These are phyloP conservation scores for Percina caprodes DNA, from an alignment of 2,113 vertebrate genomes.

Conservation along the genomic window DNA sequence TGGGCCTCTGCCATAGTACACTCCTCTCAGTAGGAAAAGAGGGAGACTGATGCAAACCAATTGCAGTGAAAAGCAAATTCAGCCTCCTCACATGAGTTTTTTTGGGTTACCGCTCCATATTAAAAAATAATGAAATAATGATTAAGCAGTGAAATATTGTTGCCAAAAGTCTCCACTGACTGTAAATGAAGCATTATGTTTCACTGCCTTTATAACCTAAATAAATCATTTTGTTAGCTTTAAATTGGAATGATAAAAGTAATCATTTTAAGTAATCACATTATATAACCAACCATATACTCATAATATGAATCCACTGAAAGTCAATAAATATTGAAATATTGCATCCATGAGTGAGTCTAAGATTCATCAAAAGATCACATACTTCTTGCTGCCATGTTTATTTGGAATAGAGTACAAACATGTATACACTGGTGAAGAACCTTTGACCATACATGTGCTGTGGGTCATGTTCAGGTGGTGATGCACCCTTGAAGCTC, in stretches of 20 bases:
- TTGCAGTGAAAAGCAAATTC: not conserved
- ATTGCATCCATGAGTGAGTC: not conserved
- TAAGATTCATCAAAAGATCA: not conserved
- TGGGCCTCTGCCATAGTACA: constrained; percentile 58
- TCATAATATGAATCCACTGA: not conserved
- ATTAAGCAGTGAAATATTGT: too few species aligned
- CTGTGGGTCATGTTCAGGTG: constrained; percentile 60
- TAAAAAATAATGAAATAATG: not conserved
- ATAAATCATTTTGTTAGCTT: not conserved
- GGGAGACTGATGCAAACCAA: constrained; percentile 3
- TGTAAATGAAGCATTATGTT: not conserved
- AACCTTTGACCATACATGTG: constrained; percentile 55
- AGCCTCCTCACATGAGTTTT: not conserved
- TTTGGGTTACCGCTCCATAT: not conserved
- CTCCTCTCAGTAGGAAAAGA: constrained; percentile 5
- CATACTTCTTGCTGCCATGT: not conserved
- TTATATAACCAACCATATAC: not conserved
- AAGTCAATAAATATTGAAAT: not conserved
- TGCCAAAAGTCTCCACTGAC: too few species aligned
- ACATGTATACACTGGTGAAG: not conserved
- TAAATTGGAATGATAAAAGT: not conserved
- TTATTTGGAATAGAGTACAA: not conserved
- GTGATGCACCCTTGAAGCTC: constrained; percentile 46
- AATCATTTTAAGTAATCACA: not conserved
- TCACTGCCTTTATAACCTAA: not conserved